Conservation (phyloP, 2,113 vertebrate species). For the Sphaerodactylus townsendi region DNA sequence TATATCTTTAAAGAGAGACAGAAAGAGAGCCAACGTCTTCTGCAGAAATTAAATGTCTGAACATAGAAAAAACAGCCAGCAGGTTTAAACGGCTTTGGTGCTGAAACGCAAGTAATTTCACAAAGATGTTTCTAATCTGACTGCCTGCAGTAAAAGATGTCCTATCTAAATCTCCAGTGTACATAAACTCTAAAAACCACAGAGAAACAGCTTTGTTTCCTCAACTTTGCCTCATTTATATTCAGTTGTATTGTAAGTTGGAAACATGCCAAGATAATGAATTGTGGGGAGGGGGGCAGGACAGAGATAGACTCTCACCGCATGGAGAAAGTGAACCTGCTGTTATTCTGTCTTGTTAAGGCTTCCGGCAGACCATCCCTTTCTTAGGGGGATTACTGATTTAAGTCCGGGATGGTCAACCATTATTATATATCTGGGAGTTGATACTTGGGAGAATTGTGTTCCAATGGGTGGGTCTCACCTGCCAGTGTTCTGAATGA, state of each 20-base stretch:
- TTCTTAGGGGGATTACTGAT: background rate
- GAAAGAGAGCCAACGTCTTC: conserved; percentile 9
- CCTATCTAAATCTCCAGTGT: conserved; percentile 39
- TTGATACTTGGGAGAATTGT: background rate
- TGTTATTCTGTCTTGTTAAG: background rate
- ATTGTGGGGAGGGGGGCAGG: background rate
- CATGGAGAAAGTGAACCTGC: background rate
- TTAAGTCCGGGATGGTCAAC: background rate
- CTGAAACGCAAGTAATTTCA: conserved; percentile 42
- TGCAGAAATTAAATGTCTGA: conserved; percentile 52
- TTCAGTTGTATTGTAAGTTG: conserved; percentile 22
- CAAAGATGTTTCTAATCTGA: conserved; percentile 45
- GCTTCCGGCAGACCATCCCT: background rate
- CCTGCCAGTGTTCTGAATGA: background rate
- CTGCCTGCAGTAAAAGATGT: conserved; percentile 40
- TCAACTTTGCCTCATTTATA: conserved; percentile 12
- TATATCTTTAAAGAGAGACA: background rate
- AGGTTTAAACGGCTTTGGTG: conserved; percentile 47
- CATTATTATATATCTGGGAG: background rate
- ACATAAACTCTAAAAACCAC: conserved; percentile 21
- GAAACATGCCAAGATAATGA: conserved; percentile 19
- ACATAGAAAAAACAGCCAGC: conserved; percentile 19
- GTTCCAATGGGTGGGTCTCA: background rate
- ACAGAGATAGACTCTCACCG: background rate
- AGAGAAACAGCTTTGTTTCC: background rate